Percentiles rank a stretch among this genome's conserved stretches.
Conservation (phyloP, 2,113 vertebrate species). For the Chloropsis cyanopogon region DNA sequence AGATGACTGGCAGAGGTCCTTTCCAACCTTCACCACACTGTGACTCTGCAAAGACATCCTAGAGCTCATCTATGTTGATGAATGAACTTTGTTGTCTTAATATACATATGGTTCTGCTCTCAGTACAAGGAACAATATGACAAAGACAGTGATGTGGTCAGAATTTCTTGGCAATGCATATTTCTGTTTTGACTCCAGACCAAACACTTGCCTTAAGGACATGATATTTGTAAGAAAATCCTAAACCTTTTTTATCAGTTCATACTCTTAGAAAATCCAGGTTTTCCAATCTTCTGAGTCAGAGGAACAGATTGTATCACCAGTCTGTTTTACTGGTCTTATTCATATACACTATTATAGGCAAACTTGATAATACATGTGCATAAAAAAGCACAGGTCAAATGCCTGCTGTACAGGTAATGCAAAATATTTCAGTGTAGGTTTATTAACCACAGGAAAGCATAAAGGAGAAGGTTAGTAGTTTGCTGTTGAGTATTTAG, state of each 20-base stretch:
- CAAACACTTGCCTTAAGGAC: not conserved
- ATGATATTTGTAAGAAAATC: not conserved
- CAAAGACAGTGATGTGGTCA: not conserved
- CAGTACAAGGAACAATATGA: not conserved
- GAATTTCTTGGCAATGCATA: not conserved
- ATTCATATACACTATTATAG: not conserved
- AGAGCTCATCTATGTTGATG: not conserved
- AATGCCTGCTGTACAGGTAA: fast-evolving
- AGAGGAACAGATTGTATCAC: not conserved
- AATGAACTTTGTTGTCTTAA: not conserved
- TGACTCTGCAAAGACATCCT: not conserved
- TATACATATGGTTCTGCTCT: not conserved
- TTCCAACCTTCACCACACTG: not conserved
- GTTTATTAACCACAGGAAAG: not conserved
- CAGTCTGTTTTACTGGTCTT: not conserved
- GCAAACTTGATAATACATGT: not conserved
- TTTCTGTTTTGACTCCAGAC: not conserved
- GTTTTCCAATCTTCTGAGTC: not conserved
- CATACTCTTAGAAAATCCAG: not conserved
- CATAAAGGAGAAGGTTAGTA: not conserved
- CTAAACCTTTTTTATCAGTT: not conserved
- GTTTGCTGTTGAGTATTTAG: not conserved
- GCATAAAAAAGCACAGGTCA: not conserved
- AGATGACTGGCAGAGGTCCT: not conserved
- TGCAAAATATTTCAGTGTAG: not conserved